Percentiles rank a stretch among this genome's conserved stretches.
Evolutionary conservation across 2,113 vertebrate genomes (phyloP).

Genomic region (Tetraodon nigroviridis): DNA sequence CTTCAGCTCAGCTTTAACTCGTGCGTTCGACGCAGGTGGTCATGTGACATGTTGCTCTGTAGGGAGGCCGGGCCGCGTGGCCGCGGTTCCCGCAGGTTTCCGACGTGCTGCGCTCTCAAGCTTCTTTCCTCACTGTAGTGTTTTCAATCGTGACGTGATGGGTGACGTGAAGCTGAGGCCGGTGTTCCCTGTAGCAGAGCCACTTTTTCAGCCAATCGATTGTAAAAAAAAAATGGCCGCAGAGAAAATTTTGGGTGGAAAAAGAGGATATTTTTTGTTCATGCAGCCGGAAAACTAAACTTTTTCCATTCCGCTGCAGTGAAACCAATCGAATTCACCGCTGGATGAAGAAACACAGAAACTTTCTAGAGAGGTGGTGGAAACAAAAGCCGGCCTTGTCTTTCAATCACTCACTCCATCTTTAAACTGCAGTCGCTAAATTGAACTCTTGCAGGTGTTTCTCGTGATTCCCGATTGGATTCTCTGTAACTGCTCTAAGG

Average conservation of each 20-base stretch:
- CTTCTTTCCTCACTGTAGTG: slow-evolving; percentile 30
- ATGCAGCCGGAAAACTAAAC: not conserved
- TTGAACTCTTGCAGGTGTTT: not conserved
- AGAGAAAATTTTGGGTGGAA: not conserved
- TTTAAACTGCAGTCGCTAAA: not conserved
- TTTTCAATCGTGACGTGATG: slow-evolving; percentile 28
- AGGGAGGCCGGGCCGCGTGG: too few species aligned
- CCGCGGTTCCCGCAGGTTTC: slow-evolving; percentile 1
- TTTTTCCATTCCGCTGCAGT: slow-evolving; percentile 18
- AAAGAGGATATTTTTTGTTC: not conserved
- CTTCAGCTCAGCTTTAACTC: too few species aligned
- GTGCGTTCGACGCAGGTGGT: too few species aligned
- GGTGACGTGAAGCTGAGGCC: slow-evolving; percentile 13
- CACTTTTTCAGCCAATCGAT: too few species aligned
- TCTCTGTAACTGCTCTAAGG: slow-evolving; percentile 21
- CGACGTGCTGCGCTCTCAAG: slow-evolving; percentile 27
- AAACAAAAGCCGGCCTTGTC: too few species aligned
- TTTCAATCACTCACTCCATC: not conserved
- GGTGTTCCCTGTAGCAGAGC: too few species aligned
- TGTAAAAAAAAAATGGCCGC: too few species aligned
- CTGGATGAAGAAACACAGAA: slow-evolving; percentile 19
- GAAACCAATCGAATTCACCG: slow-evolving; percentile 34
- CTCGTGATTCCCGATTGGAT: not conserved
- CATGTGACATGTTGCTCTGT: slow-evolving; percentile 2
- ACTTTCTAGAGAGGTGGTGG: too few species aligned